A percentile compares a stretch with the other conserved stretches of the same genome.
These are phyloP conservation scores for Bovichtus variegatus DNA, from an alignment of 2,797 vertebrate species.

Conservation along the genomic window DNA sequence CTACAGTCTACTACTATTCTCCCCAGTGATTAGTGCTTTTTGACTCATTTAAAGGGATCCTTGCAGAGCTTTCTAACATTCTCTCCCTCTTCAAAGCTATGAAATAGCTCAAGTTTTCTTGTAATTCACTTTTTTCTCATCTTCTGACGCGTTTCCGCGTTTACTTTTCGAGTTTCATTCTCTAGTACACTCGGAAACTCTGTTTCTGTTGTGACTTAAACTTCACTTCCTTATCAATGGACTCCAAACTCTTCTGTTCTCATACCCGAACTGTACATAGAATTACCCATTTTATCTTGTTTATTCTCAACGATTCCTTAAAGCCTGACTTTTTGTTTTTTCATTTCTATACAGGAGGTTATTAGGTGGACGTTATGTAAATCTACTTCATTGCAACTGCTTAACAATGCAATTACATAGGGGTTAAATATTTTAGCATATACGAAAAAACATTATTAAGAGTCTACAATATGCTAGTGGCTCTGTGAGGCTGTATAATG, in stretches of 20 bases:
- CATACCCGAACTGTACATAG: not conserved
- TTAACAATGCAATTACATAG: not conserved
- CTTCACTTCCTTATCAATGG: constrained; percentile 14
- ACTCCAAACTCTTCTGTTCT: constrained; percentile 34
- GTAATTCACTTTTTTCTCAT: constrained; percentile 18
- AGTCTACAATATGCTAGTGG: too few relatives aligned
- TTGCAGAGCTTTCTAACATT: constrained; percentile 12
- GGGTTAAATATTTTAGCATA: not conserved
- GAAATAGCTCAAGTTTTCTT: constrained; percentile 19
- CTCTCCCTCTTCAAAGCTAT: constrained; percentile 8
- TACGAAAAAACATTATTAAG: not conserved
- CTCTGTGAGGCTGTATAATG: not conserved
- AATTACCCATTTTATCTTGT: constrained; percentile 21
- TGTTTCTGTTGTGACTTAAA: constrained; percentile 30
- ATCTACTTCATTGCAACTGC: not conserved
- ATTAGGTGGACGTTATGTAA: not conserved
- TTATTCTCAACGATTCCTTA: constrained; percentile 13
- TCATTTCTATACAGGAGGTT: too few relatives aligned
- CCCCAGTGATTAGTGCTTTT: constrained; percentile 8
- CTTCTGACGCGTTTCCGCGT: constrained; percentile 25
- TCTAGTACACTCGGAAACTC: constrained; percentile 10
- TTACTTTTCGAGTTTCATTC: constrained; percentile 42
- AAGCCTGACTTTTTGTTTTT: not conserved
- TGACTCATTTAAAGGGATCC: constrained; percentile 18
- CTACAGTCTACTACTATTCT: not conserved